A percentile compares a stretch with the other conserved stretches of the same genome.
These are phyloP conservation scores for Cloeon dipterum DNA, from an alignment of 2,888 invertebrate genomes.

Conservation along the genomic window DNA sequence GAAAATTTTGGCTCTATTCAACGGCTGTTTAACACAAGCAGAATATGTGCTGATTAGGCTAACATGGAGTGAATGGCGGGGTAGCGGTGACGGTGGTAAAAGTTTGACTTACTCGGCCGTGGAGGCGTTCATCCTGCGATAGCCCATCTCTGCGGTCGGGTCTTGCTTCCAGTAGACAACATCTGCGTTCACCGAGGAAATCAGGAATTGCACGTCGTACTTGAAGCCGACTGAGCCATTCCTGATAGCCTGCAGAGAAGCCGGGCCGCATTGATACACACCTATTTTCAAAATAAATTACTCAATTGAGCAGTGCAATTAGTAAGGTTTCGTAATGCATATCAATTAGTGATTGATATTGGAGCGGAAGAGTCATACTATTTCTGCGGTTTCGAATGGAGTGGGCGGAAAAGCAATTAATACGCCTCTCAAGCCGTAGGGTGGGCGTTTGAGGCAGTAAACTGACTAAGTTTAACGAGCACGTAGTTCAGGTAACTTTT, in stretches of 20 bases:
- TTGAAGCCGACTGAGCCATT: slow-evolving; percentile 50
- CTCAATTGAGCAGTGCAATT: too few relatives aligned
- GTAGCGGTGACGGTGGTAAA: too few relatives aligned
- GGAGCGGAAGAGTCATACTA: too few relatives aligned
- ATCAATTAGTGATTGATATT: too few relatives aligned
- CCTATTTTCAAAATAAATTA: slow-evolving; percentile 19
- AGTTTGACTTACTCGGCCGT: slow-evolving; percentile 19
- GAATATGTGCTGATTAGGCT: too few relatives aligned
- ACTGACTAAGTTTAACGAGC: not conserved
- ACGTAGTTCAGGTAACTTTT: not conserved
- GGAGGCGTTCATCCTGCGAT: slow-evolving; percentile 41
- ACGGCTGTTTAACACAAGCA: too few relatives aligned
- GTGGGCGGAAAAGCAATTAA: too few relatives aligned
- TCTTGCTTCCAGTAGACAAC: slow-evolving; percentile 55
- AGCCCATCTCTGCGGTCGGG: slow-evolving; percentile 34
- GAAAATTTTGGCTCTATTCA: too few relatives aligned
- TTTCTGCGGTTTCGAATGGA: too few relatives aligned
- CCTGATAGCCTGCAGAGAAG: slow-evolving; percentile 51
- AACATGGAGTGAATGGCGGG: too few relatives aligned
- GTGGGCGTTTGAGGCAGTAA: not conserved
- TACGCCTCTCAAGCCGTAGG: too few relatives aligned
- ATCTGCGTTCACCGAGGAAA: slow-evolving; percentile 68
- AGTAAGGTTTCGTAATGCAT: too few relatives aligned
- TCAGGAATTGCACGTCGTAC: slow-evolving; percentile 53
- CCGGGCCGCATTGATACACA: slow-evolving; percentile 54